Conservation (phyloP, 2,113 vertebrate genomes). For the Syngnathus scovelli region DNA sequence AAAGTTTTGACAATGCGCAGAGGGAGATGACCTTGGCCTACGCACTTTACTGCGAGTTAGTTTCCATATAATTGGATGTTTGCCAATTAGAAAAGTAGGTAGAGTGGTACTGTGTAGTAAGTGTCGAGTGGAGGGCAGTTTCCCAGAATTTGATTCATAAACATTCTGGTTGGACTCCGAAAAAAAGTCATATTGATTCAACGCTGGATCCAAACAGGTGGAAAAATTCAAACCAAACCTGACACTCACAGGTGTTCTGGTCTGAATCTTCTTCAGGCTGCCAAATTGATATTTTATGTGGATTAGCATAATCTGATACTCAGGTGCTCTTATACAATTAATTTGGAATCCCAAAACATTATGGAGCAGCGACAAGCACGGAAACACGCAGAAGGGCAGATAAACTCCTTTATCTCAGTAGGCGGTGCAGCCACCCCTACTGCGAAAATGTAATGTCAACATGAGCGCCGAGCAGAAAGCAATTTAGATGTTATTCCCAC, state of each 20-base stretch:
- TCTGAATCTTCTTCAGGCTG: conserved; percentile 17
- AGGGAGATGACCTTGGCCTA: conserved; percentile 35
- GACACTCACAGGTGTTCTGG: conserved; percentile 10
- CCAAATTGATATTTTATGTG: conserved; percentile 11
- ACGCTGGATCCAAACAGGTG: conserved; percentile 25
- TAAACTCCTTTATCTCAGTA: conserved; percentile 19
- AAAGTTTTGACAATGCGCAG: conserved; percentile 34
- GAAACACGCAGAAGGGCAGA: conserved; percentile 18
- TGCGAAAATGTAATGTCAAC: conserved; percentile 52
- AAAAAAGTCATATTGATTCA: conserved; percentile 48
- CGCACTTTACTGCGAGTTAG: conserved; percentile 35
- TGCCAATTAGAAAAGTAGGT: neutral
- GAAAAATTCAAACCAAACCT: conserved; percentile 4
- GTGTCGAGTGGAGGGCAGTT: neutral
- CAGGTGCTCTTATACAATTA: conserved; percentile 13
- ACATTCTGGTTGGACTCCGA: conserved; percentile 32
- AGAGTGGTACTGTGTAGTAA: neutral
- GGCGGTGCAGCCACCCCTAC: conserved; percentile 29
- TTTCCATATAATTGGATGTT: conserved; percentile 16
- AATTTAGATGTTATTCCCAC: conserved; percentile 62
- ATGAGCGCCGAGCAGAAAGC: conserved; percentile 54
- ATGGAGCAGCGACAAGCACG: conserved; percentile 27
- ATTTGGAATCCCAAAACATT: conserved; percentile 29
- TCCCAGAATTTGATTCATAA: conserved; percentile 16
- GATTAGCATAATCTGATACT: conserved; percentile 34